phyloP scores from a whole-genome alignment of 2,797 vertebrate species.

The Helostoma temminkii region DNA sequence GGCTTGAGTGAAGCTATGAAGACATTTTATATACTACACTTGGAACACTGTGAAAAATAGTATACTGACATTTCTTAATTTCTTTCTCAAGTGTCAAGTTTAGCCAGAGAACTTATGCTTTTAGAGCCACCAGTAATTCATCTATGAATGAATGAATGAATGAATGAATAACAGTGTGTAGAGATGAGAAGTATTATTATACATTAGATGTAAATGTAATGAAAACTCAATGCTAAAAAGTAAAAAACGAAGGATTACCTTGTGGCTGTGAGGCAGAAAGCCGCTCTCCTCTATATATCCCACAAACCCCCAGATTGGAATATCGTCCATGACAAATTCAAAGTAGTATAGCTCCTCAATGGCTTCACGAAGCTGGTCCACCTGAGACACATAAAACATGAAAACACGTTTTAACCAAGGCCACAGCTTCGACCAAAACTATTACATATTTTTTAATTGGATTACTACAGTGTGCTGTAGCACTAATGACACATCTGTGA shows the following conservation, averaged over 20 bases:
- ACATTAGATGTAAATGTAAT: too few relatives aligned
- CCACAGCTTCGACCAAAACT: not conserved
- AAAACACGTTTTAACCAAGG: not conserved
- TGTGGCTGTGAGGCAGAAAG: constrained; percentile 94
- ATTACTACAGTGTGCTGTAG: not conserved
- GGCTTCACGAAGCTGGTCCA: constrained; percentile 91
- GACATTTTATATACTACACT: too few relatives aligned
- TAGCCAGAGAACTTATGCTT: too few relatives aligned
- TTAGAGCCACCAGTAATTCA: too few relatives aligned
- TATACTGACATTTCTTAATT: too few relatives aligned
- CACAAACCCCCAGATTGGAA: constrained; percentile 94
- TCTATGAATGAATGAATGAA: too few relatives aligned
- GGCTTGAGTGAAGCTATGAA: too few relatives aligned
- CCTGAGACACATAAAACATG: constrained; percentile 73
- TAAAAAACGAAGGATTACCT: constrained; percentile 75
- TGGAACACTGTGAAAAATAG: too few relatives aligned
- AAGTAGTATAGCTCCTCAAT: constrained; percentile 96
- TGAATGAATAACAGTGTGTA: too few relatives aligned
- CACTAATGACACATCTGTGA: not conserved
- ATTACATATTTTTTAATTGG: not conserved
- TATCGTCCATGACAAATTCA: constrained; percentile 93
- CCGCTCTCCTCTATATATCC: constrained; percentile 95
- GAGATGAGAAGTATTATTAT: too few relatives aligned
- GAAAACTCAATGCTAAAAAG: not conserved
- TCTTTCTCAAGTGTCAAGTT: too few relatives aligned